A percentile compares a stretch with the other conserved stretches of the same genome.
phyloP scores from a whole-genome alignment of 2,113 vertebrate species.

The Rhinolophus ferrumequinum region DNA sequence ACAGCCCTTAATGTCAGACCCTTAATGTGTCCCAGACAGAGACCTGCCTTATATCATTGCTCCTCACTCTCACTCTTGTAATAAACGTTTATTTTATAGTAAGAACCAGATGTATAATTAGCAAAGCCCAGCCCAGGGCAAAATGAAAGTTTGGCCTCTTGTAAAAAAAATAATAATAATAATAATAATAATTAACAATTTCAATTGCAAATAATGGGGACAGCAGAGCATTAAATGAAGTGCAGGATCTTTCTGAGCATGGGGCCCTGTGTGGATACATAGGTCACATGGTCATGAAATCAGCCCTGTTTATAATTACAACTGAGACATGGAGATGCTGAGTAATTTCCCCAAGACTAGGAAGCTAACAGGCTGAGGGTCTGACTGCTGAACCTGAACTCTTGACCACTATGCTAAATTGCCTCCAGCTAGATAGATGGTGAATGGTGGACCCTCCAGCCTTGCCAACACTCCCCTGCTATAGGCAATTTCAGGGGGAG shows the following conservation, averaged over 20 bases:
- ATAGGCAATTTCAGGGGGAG: background rate
- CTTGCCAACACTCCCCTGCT: background rate
- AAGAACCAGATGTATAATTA: background rate
- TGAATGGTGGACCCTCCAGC: background rate
- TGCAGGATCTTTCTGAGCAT: background rate
- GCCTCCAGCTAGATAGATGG: background rate
- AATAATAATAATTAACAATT: background rate
- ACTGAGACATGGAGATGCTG: background rate
- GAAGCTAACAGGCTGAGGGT: background rate
- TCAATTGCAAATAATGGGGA: background rate
- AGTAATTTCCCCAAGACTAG: background rate
- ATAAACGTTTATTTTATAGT: conserved; percentile 17
- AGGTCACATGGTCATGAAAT: background rate
- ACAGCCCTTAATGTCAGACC: background rate
- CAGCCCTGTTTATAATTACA: background rate
- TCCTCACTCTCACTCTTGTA: background rate
- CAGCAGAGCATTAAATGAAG: background rate
- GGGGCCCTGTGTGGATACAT: no score
- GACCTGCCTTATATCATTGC: background rate
- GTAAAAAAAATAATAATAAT: background rate
- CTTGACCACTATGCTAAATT: background rate
- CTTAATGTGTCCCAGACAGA: background rate
- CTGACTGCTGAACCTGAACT: background rate
- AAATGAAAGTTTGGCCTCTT: background rate
- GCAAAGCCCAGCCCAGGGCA: background rate